Base-by-base conservation (phyloP, 2,888 invertebrate genomes). In the Fissipunctia ypsillon region DNA sequence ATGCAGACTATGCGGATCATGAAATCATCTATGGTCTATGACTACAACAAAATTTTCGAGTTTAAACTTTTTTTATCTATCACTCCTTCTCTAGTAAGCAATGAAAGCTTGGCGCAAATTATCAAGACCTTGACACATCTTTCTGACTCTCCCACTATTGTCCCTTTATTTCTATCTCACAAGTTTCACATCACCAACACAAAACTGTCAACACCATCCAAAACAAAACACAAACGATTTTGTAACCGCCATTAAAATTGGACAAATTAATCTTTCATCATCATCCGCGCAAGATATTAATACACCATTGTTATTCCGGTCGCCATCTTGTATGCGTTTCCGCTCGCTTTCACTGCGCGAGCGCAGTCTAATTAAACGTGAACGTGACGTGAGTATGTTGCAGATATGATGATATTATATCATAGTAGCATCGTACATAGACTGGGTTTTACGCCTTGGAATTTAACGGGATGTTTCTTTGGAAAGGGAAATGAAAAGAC, bases 281-380 rank as follows among this genome's bases (percentile, higher is more conserved):
- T 88, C 73, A 79, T 74, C 76, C 80, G 61, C 75, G 76, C 81
- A 84, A 83, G 84, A 84, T 83, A 83, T 85, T 89, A 87, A 88
- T 88, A 84, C 78, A 72, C 85, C 78, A 88, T 86, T 88, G 87
- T 88, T 87, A 87, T 89, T 86, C 86, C 75, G 80, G 56, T 45
- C 78, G 85, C 88, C 87, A 86, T 87, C 80, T 88, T 88, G 87
- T 61, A 68, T 73, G 75, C 64, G 88, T 91, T 92, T 92, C 91
- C 92, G 92, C 83, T 88, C 90, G 91, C 93, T 93, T 93, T 93
- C 93, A 90, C 93, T 90, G 90, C 88, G 85, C 93, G 87, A 86
- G 89, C 88, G 65, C 79, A 81, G 74, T 72, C 80, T 86, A 89
- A 90, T 90, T 89, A 89, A 84, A 84, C 84, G 76, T 76, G 80